A percentile compares a stretch with the other conserved stretches of the same genome.
Evolutionary conservation across 2,113 vertebrate species (phyloP).

Genomic region (Aspiorhynchus laticeps): DNA sequence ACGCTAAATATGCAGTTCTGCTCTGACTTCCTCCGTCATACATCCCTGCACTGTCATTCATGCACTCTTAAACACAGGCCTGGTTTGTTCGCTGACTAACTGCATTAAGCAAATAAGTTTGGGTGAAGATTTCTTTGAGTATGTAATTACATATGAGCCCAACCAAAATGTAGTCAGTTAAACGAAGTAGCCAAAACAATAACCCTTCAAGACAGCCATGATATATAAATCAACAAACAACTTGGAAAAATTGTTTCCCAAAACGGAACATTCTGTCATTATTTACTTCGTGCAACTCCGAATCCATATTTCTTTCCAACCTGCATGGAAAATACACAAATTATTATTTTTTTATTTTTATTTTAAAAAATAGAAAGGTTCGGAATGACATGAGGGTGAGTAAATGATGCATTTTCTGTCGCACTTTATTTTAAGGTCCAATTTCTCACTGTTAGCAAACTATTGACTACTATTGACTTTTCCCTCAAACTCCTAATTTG

Average conservation of each 20-base stretch:
- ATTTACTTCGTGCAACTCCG: background rate
- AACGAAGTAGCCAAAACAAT: background rate
- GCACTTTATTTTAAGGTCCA: too few species aligned
- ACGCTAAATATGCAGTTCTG: conserved; percentile 51
- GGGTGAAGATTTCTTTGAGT: background rate
- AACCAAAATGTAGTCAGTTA: background rate
- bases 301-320: background rate
- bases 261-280: background rate
- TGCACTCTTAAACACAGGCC: background rate
- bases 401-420: background rate
- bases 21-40: background rate
- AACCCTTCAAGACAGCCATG: background rate
- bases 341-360: background rate
- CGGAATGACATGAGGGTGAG: background rate
- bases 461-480: too few species aligned
- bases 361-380: background rate
- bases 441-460: too few species aligned
- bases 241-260: background rate
- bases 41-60: conserved; percentile 19
- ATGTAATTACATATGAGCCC: background rate
- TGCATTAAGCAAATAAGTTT: background rate
- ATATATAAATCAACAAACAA: background rate
- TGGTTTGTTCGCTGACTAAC: conserved; percentile 6
- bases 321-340: background rate
- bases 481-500: too few species aligned